These are phyloP conservation scores for Drusus annulatus DNA, from an alignment of 1,140 invertebrate genomes.

Conservation along the genomic window DNA sequence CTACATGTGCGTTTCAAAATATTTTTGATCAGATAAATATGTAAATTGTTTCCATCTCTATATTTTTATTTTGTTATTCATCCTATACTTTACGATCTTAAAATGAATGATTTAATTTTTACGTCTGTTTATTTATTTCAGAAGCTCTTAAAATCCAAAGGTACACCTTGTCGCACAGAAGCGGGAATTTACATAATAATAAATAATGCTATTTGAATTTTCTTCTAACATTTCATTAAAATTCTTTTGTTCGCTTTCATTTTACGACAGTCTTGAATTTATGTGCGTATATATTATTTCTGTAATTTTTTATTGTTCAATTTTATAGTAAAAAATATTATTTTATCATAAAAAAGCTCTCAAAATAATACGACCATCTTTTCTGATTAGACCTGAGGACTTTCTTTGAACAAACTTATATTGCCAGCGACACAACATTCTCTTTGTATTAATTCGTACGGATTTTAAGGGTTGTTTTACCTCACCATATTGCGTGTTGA, in stretches of 20 bases:
- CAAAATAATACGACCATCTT: constrained; percentile 27
- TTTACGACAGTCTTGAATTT: constrained; percentile 25
- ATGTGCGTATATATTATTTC: constrained; percentile 15
- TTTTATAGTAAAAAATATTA: constrained; percentile 15
- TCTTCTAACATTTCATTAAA: constrained; percentile 19
- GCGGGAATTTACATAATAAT: constrained; percentile 8
- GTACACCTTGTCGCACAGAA: too few relatives aligned
- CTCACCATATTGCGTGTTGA: constrained; percentile 14
- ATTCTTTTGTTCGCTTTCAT: constrained; percentile 16
- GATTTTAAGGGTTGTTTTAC: constrained; percentile 12
- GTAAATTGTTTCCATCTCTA: too few relatives aligned
- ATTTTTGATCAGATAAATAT: too few relatives aligned
- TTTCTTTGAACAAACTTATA: background rate
- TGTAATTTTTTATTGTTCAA: constrained; percentile 3
- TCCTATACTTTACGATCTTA: too few relatives aligned
- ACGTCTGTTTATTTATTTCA: too few relatives aligned
- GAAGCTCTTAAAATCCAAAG: too few relatives aligned
- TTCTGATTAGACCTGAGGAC: constrained; percentile 2
- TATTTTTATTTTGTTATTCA: too few relatives aligned
- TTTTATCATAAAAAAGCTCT: constrained; percentile 33
- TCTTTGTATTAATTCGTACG: constrained; percentile 24
- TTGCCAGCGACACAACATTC: background rate
- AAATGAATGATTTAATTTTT: too few relatives aligned
- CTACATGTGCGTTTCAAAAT: too few relatives aligned
- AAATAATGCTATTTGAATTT: constrained; percentile 4